These are phyloP conservation scores for Barnardius zonarius DNA, from an alignment of 2,113 vertebrate genomes.

Conservation along the genomic window DNA sequence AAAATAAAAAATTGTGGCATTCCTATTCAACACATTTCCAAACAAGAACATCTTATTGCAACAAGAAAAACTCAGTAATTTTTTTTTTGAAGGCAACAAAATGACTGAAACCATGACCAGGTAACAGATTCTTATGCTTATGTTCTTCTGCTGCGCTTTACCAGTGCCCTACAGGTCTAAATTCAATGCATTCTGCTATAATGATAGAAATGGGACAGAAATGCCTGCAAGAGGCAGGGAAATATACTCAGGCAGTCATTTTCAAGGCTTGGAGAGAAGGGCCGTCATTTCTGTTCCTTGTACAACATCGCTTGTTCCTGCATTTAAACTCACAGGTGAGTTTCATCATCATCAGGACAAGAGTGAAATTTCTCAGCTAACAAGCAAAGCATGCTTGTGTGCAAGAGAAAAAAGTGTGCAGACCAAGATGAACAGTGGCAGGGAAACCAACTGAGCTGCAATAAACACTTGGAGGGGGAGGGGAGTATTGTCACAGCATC, in stretches of 20 bases:
- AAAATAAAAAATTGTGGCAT: background rate
- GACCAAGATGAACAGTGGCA: background rate
- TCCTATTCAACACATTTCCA: background rate
- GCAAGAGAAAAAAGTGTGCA: background rate
- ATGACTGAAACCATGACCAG: background rate
- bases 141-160: background rate
- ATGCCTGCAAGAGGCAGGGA: background rate
- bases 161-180: background rate
- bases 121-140: background rate
- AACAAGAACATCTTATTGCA: background rate
- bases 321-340: background rate
- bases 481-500: slow-evolving; percentile 33
- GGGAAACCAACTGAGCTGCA: background rate
- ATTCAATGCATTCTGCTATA: background rate
- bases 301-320: background rate
- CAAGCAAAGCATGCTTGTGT: background rate
- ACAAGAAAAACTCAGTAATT: background rate
- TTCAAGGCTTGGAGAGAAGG: background rate
- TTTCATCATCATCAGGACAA: background rate
- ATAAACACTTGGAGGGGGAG: background rate
- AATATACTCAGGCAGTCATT: background rate
- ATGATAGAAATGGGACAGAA: background rate
- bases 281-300: background rate
- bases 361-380: background rate
- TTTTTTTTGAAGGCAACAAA: background rate